Evolutionary conservation across 2,113 vertebrate species (phyloP), one percentile per base, ranked within the genome.

Genomic region (Scartelaos histophorus): DNA sequence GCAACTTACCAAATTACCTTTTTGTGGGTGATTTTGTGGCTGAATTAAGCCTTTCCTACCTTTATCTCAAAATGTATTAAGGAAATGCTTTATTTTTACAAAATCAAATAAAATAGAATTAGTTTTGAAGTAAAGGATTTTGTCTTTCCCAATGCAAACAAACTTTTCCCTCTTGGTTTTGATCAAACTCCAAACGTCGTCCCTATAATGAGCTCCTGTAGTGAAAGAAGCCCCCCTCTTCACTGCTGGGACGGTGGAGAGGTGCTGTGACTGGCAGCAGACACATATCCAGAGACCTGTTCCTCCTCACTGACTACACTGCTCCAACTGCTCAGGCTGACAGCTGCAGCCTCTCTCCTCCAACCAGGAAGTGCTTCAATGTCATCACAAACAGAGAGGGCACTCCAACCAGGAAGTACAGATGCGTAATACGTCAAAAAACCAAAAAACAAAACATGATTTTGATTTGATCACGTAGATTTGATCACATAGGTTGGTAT

Each of bases 171-270:
- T 56, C 60, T 54, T 60, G 71, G 84, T 88, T 92, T 90, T 61
- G 77, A 88, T 87, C 84, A 89, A 89, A 84, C 80, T 88, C 88
- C 58, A 88, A 89, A 92, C 92, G 91, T 92, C 90, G 81, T 85
- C 71, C 58, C 79, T 79, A 82, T 93, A 93, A 93, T 92, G 89
- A 92, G 88, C 90, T 88, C 88, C 87, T 16, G 75, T 82, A 76
- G 84, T 71, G 82, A 76, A 72, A 25, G 75, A 73, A 83, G 72
- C 82, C 88, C 75, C 75, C 84, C 79, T 82, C 88, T 89, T 91
- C 87, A 89, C 88, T 81, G 88, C 38, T 60, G 88, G 84, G 89
- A 87, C 81, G 73, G 67, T 43, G 81, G 75, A 51, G 85, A 74
- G 82, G 82, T 72, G 84, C 78, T 65, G 72, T 89, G 91, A 92